Evolutionary conservation across 2,888 invertebrate species (phyloP).

Genomic region (Netelia fuscicornis): DNA sequence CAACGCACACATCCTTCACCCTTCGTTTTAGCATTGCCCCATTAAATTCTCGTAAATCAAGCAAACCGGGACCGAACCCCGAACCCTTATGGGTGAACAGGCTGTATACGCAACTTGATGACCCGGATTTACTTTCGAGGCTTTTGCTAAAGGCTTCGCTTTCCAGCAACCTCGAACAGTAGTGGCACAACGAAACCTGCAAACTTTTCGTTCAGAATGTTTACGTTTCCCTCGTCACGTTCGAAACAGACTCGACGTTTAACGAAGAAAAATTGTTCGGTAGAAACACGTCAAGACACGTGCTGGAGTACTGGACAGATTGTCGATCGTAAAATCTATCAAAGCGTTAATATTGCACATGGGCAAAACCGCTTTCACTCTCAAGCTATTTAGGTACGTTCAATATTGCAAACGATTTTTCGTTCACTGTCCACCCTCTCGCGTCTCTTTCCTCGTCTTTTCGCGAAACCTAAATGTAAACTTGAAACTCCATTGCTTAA

Average conservation of each 20-base stretch:
- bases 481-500: not conserved
- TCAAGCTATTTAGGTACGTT: no score
- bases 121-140: conserved; percentile 33
- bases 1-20: conserved; percentile 10
- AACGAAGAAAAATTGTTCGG: conserved; percentile 58
- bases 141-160: conserved; percentile 11
- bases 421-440: no score
- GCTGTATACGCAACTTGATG: conserved; percentile 39
- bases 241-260: conserved; percentile 32
- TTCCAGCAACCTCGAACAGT: conserved; percentile 5
- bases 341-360: not conserved
- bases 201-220: conserved; percentile 47
- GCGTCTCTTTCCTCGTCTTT: no score
- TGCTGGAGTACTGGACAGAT: conserved; percentile 31
- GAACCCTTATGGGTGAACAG: conserved; percentile 39
- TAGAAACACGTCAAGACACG: not conserved
- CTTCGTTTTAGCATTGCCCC: conserved; percentile 65
- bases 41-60: conserved; percentile 78
- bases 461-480: not conserved
- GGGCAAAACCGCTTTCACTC: not conserved
- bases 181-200: conserved; percentile 17
- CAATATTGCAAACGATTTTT: no score
- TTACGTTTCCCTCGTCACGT: conserved; percentile 31
- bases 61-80: conserved; percentile 30
- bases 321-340: not conserved